These are phyloP conservation scores for Petrocephalus microphthalmus DNA, from an alignment of 2,113 vertebrate species.

Conservation along the genomic window DNA sequence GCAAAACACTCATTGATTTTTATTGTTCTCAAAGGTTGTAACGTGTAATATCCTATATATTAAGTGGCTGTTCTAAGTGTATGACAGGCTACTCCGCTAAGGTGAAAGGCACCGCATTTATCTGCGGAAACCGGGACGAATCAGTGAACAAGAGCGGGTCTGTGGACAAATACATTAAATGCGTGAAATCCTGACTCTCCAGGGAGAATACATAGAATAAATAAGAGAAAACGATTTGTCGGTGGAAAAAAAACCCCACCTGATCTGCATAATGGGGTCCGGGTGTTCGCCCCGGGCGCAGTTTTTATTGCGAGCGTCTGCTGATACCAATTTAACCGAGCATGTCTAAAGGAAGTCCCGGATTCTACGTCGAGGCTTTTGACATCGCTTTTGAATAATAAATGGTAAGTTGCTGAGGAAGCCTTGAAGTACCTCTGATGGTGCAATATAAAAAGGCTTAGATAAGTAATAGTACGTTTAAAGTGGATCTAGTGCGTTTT, in stretches of 20 bases:
- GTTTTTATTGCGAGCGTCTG: conserved; percentile 92
- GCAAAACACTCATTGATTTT: conserved; percentile 6
- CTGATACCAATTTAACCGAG: conserved; percentile 87
- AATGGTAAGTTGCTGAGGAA: conserved; percentile 88
- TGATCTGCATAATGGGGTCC: conserved; percentile 90
- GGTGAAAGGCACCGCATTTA: background rate
- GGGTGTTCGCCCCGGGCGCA: conserved; percentile 76
- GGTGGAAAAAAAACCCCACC: conserved; percentile 69
- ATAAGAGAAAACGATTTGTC: conserved; percentile 84
- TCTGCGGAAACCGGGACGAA: background rate
- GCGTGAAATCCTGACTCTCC: conserved; percentile 29
- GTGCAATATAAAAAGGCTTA: conserved; percentile 87
- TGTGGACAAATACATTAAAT: conserved; percentile 33
- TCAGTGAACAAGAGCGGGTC: conserved; percentile 22
- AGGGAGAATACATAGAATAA: conserved; percentile 56
- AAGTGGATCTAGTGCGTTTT: conserved; percentile 85
- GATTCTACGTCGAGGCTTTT: conserved; percentile 56
- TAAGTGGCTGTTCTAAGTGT: background rate
- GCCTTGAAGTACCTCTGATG: conserved; percentile 86
- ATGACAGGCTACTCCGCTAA: background rate
- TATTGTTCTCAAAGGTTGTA: background rate
- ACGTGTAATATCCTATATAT: background rate
- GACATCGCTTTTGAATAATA: conserved; percentile 81
- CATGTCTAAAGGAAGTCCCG: conserved; percentile 67
- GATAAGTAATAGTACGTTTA: conserved; percentile 94